Evolutionary conservation across 2,797 vertebrate genomes (phyloP), one percentile per base, ranked within the genome.

Genomic region (Rhincodon typus): DNA sequence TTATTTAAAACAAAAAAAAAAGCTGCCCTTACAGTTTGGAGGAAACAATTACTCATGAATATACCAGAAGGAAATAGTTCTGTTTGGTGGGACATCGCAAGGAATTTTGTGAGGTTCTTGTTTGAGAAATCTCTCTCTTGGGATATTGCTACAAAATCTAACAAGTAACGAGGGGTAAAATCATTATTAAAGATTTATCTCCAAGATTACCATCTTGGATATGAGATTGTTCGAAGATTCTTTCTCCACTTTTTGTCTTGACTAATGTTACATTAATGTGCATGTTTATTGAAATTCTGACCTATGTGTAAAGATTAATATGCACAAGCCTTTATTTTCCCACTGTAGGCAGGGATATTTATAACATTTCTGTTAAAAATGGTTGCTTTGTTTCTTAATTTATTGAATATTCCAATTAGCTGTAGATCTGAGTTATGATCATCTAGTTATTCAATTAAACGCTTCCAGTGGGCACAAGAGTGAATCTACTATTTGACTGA

Each of bases 361-460:
- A 69, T 93, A 93, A 69, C 62, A 25, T 67, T 91, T 66, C 57
- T 69, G 62, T 69, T 93, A 69, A 93, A 67, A 69, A 12, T 69
- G 23, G 62, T 8, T 67, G 34, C 90, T 67, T 69, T 93, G 90
- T 93, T 93, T n/a, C 62, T 42, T 69, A 93, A 42, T 93, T 93
- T 66, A 93, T 93, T 93, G 90, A 93, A 67, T 93, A 93, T 93
- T 93, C 62, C 90, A 93, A 93, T 67, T 67, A 93, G 17, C 62
- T 93, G 62, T 25, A 69, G 6, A 21, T 93, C 90, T 69, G 66
- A 25, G 87, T n/a, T 34, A 15, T 10, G 13, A 77, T 67, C 67
- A 93, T n/a, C 62, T 23, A 3, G 62, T 93, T 69, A 10, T 1
- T 21, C 10, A 69, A 69, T 93, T 38, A 93, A 93, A 66, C 7